phyloP scores from a whole-genome alignment of 92 coral and sea anemone species.

The Heliopora coerulea region DNA sequence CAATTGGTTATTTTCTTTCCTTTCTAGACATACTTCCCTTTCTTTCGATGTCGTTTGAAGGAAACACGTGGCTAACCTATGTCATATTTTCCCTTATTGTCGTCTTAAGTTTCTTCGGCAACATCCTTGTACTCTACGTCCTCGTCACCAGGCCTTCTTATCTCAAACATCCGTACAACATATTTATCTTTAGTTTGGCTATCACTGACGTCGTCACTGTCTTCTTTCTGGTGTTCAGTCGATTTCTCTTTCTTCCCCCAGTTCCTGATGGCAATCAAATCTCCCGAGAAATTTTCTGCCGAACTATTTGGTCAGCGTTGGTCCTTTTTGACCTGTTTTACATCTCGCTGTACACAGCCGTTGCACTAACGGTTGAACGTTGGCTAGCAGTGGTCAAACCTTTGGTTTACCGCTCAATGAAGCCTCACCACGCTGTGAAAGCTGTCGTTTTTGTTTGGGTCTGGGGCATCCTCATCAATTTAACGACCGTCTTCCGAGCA shows the following conservation, averaged over 20 bases:
- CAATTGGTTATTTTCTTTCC: no score
- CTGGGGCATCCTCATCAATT: not conserved
- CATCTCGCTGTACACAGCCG: slow-evolving; percentile 10
- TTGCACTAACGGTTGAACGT: slow-evolving; percentile 15
- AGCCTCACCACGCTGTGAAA: slow-evolving; percentile 3
- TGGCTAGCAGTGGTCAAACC: slow-evolving; percentile 40
- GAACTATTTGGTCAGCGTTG: slow-evolving; percentile 46
- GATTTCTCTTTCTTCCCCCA: slow-evolving; percentile 56
- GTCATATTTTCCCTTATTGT: slow-evolving; percentile 61
- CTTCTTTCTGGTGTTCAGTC: slow-evolving; percentile 61
- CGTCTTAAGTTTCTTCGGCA: slow-evolving; percentile 61
- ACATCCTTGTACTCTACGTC: slow-evolving; percentile 59
- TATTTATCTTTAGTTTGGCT: slow-evolving; percentile 67
- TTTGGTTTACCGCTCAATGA: slow-evolving; percentile 1
- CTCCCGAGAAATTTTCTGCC: slow-evolving; percentile 61
- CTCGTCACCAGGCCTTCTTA: slow-evolving; percentile 45
- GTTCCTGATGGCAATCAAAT: slow-evolving; percentile 43
- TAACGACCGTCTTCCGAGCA: slow-evolving; percentile 2
- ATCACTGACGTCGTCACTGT: slow-evolving; percentile 71
- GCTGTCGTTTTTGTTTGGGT: slow-evolving; percentile 4
- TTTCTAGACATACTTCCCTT: no score
- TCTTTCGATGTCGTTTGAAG: slow-evolving; percentile 29
- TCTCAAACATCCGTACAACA: slow-evolving; percentile 67
- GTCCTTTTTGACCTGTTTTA: not conserved
- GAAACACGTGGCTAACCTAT: slow-evolving; percentile 41